Percentiles rank a stretch among this genome's conserved stretches.
These are phyloP conservation scores for Hemibagrus guttatus DNA, from an alignment of 2,797 vertebrate species.

Conservation along the genomic window DNA sequence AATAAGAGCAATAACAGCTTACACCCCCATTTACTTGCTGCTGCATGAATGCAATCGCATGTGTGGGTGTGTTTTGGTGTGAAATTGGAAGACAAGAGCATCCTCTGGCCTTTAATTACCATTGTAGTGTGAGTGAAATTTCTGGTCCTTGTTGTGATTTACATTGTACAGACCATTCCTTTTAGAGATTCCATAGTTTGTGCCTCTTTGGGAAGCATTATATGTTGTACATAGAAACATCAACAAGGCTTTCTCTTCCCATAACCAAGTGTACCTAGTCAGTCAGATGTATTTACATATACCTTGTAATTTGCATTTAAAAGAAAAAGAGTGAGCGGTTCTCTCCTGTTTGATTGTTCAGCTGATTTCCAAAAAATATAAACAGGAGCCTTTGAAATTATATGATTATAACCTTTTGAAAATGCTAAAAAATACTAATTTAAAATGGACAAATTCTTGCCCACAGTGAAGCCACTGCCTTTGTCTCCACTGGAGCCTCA, in stretches of 20 bases:
- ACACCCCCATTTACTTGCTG: slow-evolving; percentile 46
- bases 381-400: background rate
- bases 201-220: background rate
- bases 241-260: background rate
- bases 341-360: background rate
- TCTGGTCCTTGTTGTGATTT: background rate
- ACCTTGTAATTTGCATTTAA: background rate
- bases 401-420: background rate
- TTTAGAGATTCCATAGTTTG: background rate
- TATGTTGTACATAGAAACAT: background rate
- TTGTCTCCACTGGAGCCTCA: slow-evolving; percentile 88
- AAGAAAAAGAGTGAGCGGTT: background rate
- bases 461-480: slow-evolving; percentile 90
- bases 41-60: background rate
- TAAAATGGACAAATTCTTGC: background rate
- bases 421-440: background rate
- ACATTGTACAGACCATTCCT: background rate
- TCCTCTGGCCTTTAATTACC: slow-evolving; percentile 27
- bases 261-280: background rate
- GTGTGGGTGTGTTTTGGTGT: slow-evolving; percentile 21
- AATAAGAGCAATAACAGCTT: slow-evolving; percentile 55
- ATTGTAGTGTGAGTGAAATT: background rate
- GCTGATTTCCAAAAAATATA: background rate
- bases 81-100: slow-evolving; percentile 1
- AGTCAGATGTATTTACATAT: background rate